These are phyloP conservation scores for Rhabdomys pumilio DNA, from an alignment of 2,797 vertebrate genomes.

Conservation along the genomic window DNA sequence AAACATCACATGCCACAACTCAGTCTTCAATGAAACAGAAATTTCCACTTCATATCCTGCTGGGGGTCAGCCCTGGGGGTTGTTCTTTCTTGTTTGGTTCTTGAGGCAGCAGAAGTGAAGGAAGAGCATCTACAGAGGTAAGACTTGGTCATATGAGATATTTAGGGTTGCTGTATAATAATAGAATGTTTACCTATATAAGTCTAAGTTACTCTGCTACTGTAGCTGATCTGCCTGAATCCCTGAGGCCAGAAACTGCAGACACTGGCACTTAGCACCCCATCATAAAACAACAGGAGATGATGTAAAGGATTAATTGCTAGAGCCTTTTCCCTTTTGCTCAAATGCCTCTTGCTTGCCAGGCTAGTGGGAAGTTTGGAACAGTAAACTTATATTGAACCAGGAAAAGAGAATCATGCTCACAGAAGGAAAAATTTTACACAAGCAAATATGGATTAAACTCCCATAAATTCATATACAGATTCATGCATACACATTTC, in stretches of 20 bases:
- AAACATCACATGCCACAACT: neutral
- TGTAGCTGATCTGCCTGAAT: neutral
- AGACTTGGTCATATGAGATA: neutral
- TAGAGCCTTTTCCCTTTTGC: neutral
- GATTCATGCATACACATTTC: neutral
- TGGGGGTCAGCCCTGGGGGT: neutral
- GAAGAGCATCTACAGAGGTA: neutral
- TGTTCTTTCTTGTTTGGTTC: neutral
- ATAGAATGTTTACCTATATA: neutral
- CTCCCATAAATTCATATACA: neutral
- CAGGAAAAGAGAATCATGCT: neutral
- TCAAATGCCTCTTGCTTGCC: neutral
- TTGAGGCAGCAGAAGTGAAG: neutral
- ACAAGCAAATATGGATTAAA: neutral
- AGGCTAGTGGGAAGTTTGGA: neutral
- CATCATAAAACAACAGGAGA: neutral
- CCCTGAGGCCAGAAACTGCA: neutral
- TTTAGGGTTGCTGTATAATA: neutral
- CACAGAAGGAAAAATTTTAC: neutral
- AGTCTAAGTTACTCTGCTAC: neutral
- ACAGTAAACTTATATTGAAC: neutral
- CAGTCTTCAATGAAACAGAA: neutral
- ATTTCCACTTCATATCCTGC: neutral
- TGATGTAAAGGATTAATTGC: neutral
- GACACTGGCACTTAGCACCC: neutral